Base-by-base conservation (phyloP, 2,888 invertebrate species). In the Pandemis heparana region DNA sequence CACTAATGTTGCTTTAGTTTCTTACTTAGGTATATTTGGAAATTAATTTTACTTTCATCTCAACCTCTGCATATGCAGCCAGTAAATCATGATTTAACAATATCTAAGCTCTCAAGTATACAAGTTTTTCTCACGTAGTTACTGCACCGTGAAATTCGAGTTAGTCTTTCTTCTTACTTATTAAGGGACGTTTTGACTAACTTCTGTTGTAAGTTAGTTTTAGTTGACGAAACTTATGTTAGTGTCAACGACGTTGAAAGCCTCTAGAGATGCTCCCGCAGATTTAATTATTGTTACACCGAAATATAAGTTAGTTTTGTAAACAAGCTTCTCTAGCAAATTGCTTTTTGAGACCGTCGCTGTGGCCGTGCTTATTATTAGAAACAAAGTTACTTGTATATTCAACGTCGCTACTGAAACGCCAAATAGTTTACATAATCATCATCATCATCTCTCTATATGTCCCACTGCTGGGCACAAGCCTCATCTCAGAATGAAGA, bases 131-230 rank as follows among this genome's bases (percentile, higher is more conserved):
- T 46, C 74, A 74, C 70, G 74, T 74, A n/a, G n/a, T n/a, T n/a
- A 62, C 53, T 53, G 51, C 38, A 69, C 70, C 60, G 51, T 65
- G n/a, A 60, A 69, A 69, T 69, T 59, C 63, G 53, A 74, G 65
- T 70, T 74, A 53, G 64, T 74, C 65, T 65, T 69, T 74, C 68
- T 73, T 56, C 23, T 69, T 53, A 69, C 73, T 74, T 74, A 74
- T 74, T 74, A 74, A 70, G 70, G 61, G 74, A 70, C 74, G 43
- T 63, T 73, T 73, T 74, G 69, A 65, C 74, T 74, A 74, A 74
- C 74, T 74, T 74, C 43, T 70, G 74, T 70, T 46, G 43, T 70
- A 70, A 74, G 65, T 70, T 70, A 65, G 74, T 70, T 74, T 70
- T 65, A 74, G 65, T 65, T 70, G 65, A 60, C 68, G 73, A 73